phyloP scores from a whole-genome alignment of 2,113 vertebrate genomes.

The Cinclus cinclus region DNA sequence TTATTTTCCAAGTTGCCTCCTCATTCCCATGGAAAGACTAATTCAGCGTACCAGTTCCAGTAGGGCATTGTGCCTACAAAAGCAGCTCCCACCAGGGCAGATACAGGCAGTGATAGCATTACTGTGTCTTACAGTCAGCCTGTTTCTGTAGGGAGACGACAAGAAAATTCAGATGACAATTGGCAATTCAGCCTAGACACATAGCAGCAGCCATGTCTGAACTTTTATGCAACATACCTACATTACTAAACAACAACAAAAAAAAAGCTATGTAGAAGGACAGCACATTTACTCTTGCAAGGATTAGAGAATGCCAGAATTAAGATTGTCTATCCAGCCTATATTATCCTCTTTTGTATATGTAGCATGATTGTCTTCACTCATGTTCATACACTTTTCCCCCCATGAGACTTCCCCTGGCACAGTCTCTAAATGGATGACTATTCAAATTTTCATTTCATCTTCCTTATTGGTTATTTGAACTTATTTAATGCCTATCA shows the following conservation, averaged over 20 bases:
- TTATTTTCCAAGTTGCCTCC: background rate
- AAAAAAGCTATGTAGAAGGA: background rate
- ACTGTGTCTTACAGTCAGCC: background rate
- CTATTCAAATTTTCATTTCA: constrained; percentile 23
- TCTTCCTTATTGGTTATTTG: background rate
- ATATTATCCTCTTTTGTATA: background rate
- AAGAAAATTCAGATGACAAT: background rate
- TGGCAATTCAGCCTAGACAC: background rate
- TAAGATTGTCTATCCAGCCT: background rate
- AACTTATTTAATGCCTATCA: background rate
- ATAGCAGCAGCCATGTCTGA: background rate
- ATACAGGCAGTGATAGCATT: background rate
- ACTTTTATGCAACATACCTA: background rate
- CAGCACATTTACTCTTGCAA: background rate
- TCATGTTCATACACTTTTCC: background rate
- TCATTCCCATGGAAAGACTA: background rate
- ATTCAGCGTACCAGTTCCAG: background rate
- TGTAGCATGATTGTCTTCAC: background rate
- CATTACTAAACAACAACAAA: background rate
- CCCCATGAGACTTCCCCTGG: background rate
- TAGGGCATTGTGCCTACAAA: background rate
- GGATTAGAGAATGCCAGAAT: background rate
- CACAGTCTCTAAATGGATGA: background rate
- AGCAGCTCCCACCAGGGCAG: background rate
- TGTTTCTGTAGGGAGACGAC: background rate